These are phyloP conservation scores for Holotrichia oblita DNA, from an alignment of 1,140 invertebrate genomes.

Conservation along the genomic window DNA sequence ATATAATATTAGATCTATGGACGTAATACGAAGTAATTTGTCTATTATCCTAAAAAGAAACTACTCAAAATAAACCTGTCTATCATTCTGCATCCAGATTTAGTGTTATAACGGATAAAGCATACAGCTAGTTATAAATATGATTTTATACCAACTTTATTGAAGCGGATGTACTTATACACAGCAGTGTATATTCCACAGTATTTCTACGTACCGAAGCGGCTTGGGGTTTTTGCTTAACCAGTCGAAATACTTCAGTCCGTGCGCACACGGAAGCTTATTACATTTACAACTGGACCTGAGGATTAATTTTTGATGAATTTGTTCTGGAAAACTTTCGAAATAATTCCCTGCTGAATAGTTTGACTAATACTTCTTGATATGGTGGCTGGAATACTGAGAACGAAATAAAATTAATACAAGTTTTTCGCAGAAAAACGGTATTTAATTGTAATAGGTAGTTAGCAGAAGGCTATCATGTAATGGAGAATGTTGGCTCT, in stretches of 20 bases:
- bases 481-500: too few relatives aligned
- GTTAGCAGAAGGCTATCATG: too few relatives aligned
- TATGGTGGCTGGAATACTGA: neutral
- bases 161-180: too few relatives aligned
- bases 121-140: too few relatives aligned
- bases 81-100: too few relatives aligned
- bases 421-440: neutral
- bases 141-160: too few relatives aligned
- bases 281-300: constrained; percentile 20
- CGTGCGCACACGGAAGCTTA: neutral
- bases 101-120: too few relatives aligned
- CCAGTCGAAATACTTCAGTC: constrained; percentile 19
- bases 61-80: too few relatives aligned
- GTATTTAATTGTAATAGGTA: neutral
- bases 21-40: too few relatives aligned
- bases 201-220: neutral
- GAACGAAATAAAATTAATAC: constrained; percentile 25
- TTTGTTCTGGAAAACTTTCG: neutral
- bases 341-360: constrained; percentile 22
- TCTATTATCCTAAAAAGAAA: too few relatives aligned
- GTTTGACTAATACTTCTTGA: constrained; percentile 24
- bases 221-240: neutral
- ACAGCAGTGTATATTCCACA: neutral
- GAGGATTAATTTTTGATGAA: constrained; percentile 33
- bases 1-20: too few relatives aligned